Evolutionary conservation across 1,140 invertebrate genomes (phyloP).

Genomic region (Lepidurus packardi): DNA sequence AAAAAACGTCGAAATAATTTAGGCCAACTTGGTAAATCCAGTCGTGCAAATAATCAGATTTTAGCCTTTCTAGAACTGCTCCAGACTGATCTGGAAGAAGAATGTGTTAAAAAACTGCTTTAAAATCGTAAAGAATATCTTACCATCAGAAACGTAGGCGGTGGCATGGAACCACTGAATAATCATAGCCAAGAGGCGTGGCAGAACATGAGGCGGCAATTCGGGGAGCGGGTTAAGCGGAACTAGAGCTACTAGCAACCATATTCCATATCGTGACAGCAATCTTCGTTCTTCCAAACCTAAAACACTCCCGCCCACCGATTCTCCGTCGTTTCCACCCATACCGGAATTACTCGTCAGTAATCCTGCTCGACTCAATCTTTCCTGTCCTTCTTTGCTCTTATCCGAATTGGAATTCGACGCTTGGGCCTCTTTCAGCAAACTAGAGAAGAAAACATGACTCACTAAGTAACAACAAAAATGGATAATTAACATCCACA

Average conservation of each 20-base stretch:
- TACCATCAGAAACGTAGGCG: conserved; percentile 90
- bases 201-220: conserved; percentile 79
- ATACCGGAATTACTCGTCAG: conserved; percentile 36
- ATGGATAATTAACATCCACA: too few species aligned
- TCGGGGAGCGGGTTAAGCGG: conserved; percentile 60
- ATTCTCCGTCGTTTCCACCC: neutral
- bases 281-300: conserved; percentile 70
- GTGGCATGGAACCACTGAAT: conserved; percentile 99
- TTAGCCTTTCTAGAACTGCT: conserved; percentile 81
- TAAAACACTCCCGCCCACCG: conserved; percentile 30
- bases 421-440: conserved; percentile 32
- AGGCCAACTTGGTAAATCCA: conserved; percentile 83
- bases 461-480: too few species aligned
- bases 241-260: conserved; percentile 90
- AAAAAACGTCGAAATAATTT: conserved; percentile 79
- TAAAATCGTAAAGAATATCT: conserved; percentile 39
- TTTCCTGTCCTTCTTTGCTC: conserved; percentile 42
- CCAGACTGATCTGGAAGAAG: conserved; percentile 65
- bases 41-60: conserved; percentile 83
- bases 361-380: conserved; percentile 46
- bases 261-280: conserved; percentile 91
- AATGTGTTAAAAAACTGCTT: neutral
- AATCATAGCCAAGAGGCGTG: conserved; percentile 85
- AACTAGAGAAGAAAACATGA: conserved; percentile 9
- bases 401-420: conserved; percentile 38